phyloP scores from a whole-genome alignment of 2,797 vertebrate genomes.

The Emys orbicularis region DNA sequence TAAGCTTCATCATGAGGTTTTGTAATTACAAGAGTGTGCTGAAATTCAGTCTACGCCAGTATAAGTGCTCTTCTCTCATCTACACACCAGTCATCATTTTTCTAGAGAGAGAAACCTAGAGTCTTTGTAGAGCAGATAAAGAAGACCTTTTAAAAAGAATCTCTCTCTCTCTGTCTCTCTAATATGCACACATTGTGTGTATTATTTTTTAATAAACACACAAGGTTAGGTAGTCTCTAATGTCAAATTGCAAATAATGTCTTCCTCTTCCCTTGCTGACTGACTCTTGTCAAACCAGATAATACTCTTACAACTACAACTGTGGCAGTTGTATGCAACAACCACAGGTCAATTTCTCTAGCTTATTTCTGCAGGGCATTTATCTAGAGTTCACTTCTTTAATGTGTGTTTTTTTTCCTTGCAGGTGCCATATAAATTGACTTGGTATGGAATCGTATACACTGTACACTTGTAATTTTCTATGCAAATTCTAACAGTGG shows the following conservation, averaged over 20 bases:
- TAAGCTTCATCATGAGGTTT: conserved; percentile 33
- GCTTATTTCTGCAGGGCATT: conserved; percentile 58
- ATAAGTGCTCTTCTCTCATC: neutral
- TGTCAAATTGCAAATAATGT: neutral
- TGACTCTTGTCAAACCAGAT: conserved; percentile 42
- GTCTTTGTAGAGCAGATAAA: conserved; percentile 41
- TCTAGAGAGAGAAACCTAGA: neutral
- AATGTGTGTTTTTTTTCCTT: conserved; percentile 46
- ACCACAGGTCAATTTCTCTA: conserved; percentile 20
- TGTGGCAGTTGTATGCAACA: conserved; percentile 37
- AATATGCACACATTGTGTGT: neutral
- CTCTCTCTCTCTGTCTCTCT: conserved; percentile 35
- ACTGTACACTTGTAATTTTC: conserved; percentile 29
- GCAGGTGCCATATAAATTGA: conserved; percentile 40
- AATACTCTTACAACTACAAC: neutral
- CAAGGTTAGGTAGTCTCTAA: neutral
- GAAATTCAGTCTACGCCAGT: neutral
- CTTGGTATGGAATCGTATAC: conserved; percentile 6
- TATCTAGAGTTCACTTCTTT: conserved; percentile 51
- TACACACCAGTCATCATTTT: conserved; percentile 30
- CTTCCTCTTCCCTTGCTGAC: conserved; percentile 26
- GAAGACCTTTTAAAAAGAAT: conserved; percentile 1
- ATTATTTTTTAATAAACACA: conserved; percentile 45
- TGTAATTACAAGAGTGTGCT: neutral
- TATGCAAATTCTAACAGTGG: neutral